Base-by-base conservation (phyloP, 1,140 invertebrate genomes). In the Caerostris extrusa region DNA sequence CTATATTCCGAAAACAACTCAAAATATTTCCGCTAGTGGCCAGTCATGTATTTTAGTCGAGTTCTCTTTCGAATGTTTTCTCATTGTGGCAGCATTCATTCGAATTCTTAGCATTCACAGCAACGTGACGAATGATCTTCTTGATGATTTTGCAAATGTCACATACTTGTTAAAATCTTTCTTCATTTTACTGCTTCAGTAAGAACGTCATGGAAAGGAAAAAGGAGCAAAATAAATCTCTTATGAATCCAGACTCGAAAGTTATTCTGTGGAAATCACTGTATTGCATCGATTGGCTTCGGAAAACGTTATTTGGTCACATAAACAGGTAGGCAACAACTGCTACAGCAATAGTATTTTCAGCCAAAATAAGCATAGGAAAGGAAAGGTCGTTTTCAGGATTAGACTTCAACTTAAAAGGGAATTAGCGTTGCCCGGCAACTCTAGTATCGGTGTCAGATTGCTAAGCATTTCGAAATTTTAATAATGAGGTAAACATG, bases 131-230 rank as follows among this genome's bases (percentile, higher is more conserved):
- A 12, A 67, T 67, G 61, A 67, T 67, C 61, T 67, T n/a, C 14
- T 14, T 6, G 2, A 17, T 7, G 61, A 67, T 67, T 67, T 67
- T 67, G 61, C 61, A 67, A 67, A 67, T 67, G n/a, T 67, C 61
- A n/a, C n/a, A 67, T n/a, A 67, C 61, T 67, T 67, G 61, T n/a
- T 67, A 67, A 67, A 67, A 67, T 67, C 61, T 67, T 67, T 67
- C 61, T 67, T 67, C 61, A 14, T 67, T 67, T 67, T 67, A 67
- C 61, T 67, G 7, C 61, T n/a, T n/a, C 61, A 6, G 12, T 6
- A 67, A 67, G 34, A 34, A 34, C 34, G 34, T 34, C 34, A 34
- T 34, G 34, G 34, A 34, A 34, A 34, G 34, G 34, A 34, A 34
- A n/a, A 34, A 34, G 34, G 0, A 17, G 61, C 61, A 67, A 12